Evolutionary conservation across 2,888 invertebrate genomes (phyloP), one percentile per base, ranked within the genome.

Genomic region (Shargacucullia verbasci): DNA sequence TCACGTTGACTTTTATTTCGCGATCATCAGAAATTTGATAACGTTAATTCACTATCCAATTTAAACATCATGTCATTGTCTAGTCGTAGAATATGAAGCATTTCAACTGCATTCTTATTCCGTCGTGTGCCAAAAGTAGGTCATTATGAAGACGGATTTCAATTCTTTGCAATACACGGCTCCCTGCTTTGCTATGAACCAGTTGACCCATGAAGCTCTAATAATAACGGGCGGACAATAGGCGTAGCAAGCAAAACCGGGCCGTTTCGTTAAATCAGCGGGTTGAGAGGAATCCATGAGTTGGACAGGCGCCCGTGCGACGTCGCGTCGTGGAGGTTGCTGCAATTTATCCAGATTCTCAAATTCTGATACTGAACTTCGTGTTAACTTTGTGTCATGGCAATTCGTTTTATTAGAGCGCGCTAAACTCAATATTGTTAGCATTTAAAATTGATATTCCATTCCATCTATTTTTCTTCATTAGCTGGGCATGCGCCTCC

Each of bases 251-350:
- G 76, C 75, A 79, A 79, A 79, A 78, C 71, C 70, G 70, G 54
- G 67, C 48, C 78, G 84, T 87, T 86, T 86, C 82, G 86, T 84
- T 82, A 85, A 86, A 83, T 88, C 90, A 87, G 84, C 85, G 83
- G 70, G 84, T 83, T 86, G 86, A 82, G 88, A 86, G 81, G 80
- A 84, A 88, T 86, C 78, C 82, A 79, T 70, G 78, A 84, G 85
- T 89, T 88, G 88, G 88, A 90, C 84, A 83, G 70, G 82, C 77
- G 86, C 89, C 88, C 84, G 82, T 4, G n/a, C n/a, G 27, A 7
- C 27, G 27, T 7, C 4, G 81, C 76, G 78, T 81, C 76, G 78
- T 71, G 34, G 81, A 83, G 86, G 89, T 87, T 88, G 85, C 80
- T 77, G 78, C 86, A 85, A 89, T 90, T 89, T 89, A 84, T 86